A percentile compares a stretch with the other conserved stretches of the same genome.
These are phyloP conservation scores for Melanostigma gelatinosum DNA, from an alignment of 2,113 vertebrate species.

Conservation along the genomic window DNA sequence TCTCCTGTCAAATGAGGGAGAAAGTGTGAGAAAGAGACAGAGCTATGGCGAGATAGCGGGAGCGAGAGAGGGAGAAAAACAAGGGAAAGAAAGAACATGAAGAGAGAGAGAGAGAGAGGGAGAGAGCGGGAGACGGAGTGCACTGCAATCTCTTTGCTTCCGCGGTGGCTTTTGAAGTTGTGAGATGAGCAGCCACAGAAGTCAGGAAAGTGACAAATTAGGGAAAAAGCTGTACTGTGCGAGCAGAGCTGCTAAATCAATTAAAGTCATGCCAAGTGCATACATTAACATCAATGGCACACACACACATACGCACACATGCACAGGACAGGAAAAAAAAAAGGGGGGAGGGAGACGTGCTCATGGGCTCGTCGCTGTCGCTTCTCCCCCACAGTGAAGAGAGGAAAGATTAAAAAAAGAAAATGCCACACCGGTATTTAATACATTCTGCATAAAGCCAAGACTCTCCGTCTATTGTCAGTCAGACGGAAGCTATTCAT, in stretches of 20 bases:
- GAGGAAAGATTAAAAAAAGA: conserved; percentile 50
- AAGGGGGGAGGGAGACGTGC: conserved; percentile 41
- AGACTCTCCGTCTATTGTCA: conserved; percentile 78
- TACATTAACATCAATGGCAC: conserved; percentile 77
- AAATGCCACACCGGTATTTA: conserved; percentile 79
- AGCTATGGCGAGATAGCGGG: conserved; percentile 53
- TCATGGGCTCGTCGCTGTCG: conserved; percentile 55
- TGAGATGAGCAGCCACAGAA: conserved; percentile 80
- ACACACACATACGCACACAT: conserved; percentile 28
- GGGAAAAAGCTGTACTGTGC: conserved; percentile 77
- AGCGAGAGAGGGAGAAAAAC: conserved; percentile 59
- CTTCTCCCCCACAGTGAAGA: conserved; percentile 69
- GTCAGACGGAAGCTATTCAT: conserved; percentile 76
- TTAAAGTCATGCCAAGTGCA: conserved; percentile 81
- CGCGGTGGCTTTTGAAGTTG: conserved; percentile 78
- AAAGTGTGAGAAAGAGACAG: conserved; percentile 56
- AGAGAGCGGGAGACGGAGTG: conserved; percentile 55
- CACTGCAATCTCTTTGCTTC: conserved; percentile 80
- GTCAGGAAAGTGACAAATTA: conserved; percentile 85
- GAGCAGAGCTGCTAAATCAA: conserved; percentile 82
- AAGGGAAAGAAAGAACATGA: conserved; percentile 62
- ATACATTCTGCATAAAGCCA: conserved; percentile 84
- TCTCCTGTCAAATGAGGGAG: conserved; percentile 75
- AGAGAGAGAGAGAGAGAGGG: conserved; percentile 48
- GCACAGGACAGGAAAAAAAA: conserved; percentile 45